Base-by-base conservation (phyloP, 2,888 invertebrate genomes). In the Ctena decussata region DNA sequence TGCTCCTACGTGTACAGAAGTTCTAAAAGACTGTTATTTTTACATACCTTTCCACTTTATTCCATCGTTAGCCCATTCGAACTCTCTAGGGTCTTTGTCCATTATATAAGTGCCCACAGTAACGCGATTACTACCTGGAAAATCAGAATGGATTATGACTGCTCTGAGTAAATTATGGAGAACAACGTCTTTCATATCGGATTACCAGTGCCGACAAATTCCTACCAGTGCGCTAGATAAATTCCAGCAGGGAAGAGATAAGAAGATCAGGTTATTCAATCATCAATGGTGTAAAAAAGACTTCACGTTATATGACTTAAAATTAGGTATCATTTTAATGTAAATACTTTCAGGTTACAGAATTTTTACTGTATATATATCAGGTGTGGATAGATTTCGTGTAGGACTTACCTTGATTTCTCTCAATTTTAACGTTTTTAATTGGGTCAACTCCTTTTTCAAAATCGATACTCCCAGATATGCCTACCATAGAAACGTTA, bases 1-100 rank as follows among this genome's bases (percentile, higher is more conserved):
- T n/a, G n/a, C n/a, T n/a, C n/a, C n/a, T n/a, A n/a, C n/a, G n/a
- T n/a, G n/a, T n/a, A n/a, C n/a, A n/a, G n/a, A n/a, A n/a, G n/a
- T n/a, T n/a, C n/a, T n/a, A n/a, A n/a, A n/a, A n/a, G n/a, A n/a
- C n/a, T n/a, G n/a, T n/a, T n/a, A n/a, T n/a, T n/a, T n/a, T n/a
- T n/a, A 8, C 46, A 15, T 46, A 85, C 85, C 85, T 81, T 85
- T 85, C 85, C 85, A 85, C 53, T 69, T 73, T 21, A 85, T 12
- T 24, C 73, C 81, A n/a, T 35, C 65, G 5, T 53, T 71, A 18
- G 32, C 69, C 80, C 85, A 85, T 30, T 81, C 85, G n/a, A 82
- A 69, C 12, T 74, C 21, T 3, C 73, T 53, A 12, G 82, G 78
- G 24, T 74, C 32, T 21, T 44, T 49, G 24, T 85, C 81, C 32